Evolutionary conservation across 2,888 invertebrate genomes (phyloP), one percentile per base, ranked within the genome.

Genomic region (Dichetophora obliterata): DNA sequence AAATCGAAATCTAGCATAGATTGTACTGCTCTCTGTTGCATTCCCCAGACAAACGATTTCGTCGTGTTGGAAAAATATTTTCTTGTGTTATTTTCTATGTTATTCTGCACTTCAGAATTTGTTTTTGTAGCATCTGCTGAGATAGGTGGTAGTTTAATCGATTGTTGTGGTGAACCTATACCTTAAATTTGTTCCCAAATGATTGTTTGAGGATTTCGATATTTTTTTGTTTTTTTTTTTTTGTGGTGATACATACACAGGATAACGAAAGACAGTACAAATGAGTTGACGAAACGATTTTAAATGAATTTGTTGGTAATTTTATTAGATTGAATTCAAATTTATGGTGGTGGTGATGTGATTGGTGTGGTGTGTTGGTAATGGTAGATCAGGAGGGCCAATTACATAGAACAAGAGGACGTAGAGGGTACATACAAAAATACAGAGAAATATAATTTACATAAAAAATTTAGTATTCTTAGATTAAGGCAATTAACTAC

Each of bases 11-110:
- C 90, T 34, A 90, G 84, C 90, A 90, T 90, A 48, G 90, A 90
- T 82, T 96, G 98, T 9, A 99, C 97, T 27, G 99, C 99, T 78
- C 98, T 91, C 65, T 95, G 95, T 91, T 99, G 99, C 97, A 99
- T 98, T 79, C 99, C 99, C 99, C 99, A 99, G 24, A 99, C 95
- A 85, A 99, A 97, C 11, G 98, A 94, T 88, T 95, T 96, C 14
- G 98, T 98, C 78, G 92, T 91, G 81, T 92, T 92, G n/a, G 92
- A 92, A 90, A 98, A 97, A 79, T 97, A 91, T 31, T 94, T 92
- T 80, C 90, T 86, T 0, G 88, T 82, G 71, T 82, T 83, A 75
- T 82, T 83, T 75, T 83, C 82, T 72, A 83, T 83, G 78, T 83
- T 88, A 74, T 87, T 83, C 50, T 84, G 81, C 74, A 79, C 83